These are phyloP conservation scores for Syrista parreyssii DNA, from an alignment of 2,888 invertebrate species.

Conservation along the genomic window DNA sequence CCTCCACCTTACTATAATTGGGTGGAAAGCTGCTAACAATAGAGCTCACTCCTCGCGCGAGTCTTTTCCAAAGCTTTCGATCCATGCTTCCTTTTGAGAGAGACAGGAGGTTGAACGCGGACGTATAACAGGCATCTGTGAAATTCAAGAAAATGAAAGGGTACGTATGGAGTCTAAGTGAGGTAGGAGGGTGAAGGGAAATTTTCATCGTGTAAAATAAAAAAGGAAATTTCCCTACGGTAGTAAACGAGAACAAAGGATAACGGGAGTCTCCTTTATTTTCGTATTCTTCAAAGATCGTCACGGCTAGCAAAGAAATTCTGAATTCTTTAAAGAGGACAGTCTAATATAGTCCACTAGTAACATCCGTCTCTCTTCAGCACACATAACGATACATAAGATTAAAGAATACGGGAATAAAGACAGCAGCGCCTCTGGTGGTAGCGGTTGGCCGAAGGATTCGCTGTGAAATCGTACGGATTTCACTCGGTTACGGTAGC, in stretches of 20 bases:
- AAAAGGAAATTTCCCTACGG: background rate
- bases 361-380: no score
- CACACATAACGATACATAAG: no score
- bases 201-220: background rate
- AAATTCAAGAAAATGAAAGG: background rate
- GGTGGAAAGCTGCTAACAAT: constrained; percentile 40
- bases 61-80: constrained; percentile 2
- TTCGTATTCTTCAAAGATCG: background rate
- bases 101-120: background rate
- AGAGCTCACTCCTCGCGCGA: constrained; percentile 17
- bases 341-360: no score
- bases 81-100: background rate
- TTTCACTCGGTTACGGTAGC: background rate
- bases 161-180: background rate
- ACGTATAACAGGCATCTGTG: background rate
- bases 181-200: background rate
- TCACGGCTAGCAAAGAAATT: background rate
- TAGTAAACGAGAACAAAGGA: background rate
- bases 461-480: background rate
- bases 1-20: constrained; percentile 38
- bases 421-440: background rate
- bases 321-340: background rate
- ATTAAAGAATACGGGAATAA: no score
- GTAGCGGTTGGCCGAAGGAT: background rate
- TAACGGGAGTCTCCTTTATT: background rate